These are phyloP conservation scores for Drosophila diplacantha DNA, from an alignment of 2,888 invertebrate genomes.

Conservation along the genomic window DNA sequence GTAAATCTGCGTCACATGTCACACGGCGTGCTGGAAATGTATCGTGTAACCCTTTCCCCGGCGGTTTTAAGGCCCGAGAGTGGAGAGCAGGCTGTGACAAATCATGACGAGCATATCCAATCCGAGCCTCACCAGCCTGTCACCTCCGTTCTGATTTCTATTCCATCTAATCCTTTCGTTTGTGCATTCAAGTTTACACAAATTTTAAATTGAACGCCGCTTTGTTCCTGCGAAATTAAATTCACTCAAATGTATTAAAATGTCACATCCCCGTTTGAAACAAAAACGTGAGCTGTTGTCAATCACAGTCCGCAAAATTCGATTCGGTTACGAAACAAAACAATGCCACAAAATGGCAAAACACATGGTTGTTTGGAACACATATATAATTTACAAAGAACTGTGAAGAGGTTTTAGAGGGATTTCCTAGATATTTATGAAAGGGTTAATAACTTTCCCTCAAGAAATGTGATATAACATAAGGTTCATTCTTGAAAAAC, in stretches of 20 bases:
- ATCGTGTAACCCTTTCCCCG: slow-evolving; percentile 61
- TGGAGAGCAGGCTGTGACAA: slow-evolving; percentile 61
- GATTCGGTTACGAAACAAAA: slow-evolving; percentile 43
- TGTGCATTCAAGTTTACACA: slow-evolving; percentile 61
- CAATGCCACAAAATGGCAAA: slow-evolving; percentile 16
- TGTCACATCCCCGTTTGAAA: slow-evolving; percentile 57
- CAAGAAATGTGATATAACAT: background rate
- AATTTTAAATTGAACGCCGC: slow-evolving; percentile 69
- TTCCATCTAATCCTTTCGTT: slow-evolving; percentile 48
- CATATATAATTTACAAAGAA: slow-evolving; percentile 1
- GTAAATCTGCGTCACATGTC: slow-evolving; percentile 68
- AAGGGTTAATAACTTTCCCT: background rate
- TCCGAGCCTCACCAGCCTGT: slow-evolving; percentile 47
- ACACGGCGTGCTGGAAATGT: slow-evolving; percentile 30
- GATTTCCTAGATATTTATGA: background rate
- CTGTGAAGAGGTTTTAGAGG: background rate
- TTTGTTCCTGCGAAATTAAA: slow-evolving; percentile 69
- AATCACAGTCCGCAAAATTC: slow-evolving; percentile 61
- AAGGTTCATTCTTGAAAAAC: background rate
- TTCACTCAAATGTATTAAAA: slow-evolving; percentile 62
- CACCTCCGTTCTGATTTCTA: slow-evolving; percentile 24
- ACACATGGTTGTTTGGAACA: background rate
- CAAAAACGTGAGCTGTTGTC: slow-evolving; percentile 70
- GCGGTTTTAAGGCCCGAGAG: slow-evolving; percentile 22
- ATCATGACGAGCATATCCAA: slow-evolving; percentile 68